Percentiles rank a stretch among this genome's conserved stretches.
Evolutionary conservation across 2,888 invertebrate genomes (phyloP).

Genomic region (Conistra vaccinii): DNA sequence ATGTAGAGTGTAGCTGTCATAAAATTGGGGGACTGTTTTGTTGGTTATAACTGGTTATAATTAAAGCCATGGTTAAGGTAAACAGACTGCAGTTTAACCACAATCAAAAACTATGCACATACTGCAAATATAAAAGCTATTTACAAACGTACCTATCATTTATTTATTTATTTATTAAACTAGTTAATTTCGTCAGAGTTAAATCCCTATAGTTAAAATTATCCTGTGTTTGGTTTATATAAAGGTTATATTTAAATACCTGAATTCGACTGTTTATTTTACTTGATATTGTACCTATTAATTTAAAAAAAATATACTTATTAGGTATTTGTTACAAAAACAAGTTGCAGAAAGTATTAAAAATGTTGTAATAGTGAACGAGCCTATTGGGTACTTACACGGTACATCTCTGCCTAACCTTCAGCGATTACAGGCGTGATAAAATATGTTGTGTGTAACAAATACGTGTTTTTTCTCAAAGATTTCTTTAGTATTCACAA

Average conservation of each 20-base stretch:
- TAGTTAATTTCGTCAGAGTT: background rate
- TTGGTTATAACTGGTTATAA: background rate
- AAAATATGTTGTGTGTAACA: background rate
- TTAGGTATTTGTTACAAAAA: too few species aligned
- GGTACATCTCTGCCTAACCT: too few species aligned
- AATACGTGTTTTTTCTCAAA: background rate
- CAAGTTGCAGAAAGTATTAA: too few species aligned
- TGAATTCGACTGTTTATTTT: conserved; percentile 7
- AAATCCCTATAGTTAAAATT: conserved; percentile 8
- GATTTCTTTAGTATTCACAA: background rate
- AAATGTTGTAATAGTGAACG: background rate
- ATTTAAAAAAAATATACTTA: too few species aligned
- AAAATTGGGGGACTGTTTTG: too few species aligned
- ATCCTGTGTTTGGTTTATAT: conserved; percentile 31
- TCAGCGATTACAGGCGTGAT: background rate
- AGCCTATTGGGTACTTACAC: background rate
- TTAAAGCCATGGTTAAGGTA: background rate
- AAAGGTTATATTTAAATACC: conserved; percentile 25
- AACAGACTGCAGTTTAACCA: background rate
- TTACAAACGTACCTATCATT: too few species aligned
- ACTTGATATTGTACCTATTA: conserved; percentile 43
- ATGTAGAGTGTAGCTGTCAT: background rate
- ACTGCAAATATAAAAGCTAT: background rate
- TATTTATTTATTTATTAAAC: conserved; percentile 23
- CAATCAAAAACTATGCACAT: background rate